Evolutionary conservation across 1,140 invertebrate genomes (phyloP).

Genomic region (Trichomalopsis sarcophagae): DNA sequence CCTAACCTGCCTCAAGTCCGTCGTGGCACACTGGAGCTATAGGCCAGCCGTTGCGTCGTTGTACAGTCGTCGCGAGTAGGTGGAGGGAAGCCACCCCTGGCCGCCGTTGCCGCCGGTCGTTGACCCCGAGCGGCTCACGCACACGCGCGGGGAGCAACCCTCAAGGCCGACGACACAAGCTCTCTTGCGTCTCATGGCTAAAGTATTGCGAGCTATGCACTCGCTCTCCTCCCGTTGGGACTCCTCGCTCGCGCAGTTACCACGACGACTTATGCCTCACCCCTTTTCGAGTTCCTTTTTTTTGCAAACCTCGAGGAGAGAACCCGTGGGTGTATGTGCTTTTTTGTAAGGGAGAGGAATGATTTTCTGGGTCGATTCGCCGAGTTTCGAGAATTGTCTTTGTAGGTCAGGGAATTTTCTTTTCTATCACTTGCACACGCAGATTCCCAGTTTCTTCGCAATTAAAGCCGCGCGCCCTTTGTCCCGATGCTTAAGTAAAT

Average conservation of each 20-base stretch:
- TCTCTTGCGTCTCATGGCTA: slow-evolving; percentile 23
- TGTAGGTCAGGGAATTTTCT: neutral
- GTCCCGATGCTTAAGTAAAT: no score
- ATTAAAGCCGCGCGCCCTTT: no score
- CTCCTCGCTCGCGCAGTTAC: neutral
- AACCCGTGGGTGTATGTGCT: no score
- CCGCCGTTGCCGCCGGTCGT: slow-evolving; percentile 41
- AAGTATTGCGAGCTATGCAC: slow-evolving; percentile 44
- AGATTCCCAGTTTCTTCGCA: no score
- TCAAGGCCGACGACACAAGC: slow-evolving; percentile 44
- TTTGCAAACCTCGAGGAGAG: neutral
- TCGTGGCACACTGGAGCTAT: neutral
- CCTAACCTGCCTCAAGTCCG: neutral
- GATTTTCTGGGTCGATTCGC: neutral
- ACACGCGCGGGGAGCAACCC: slow-evolving; percentile 31
- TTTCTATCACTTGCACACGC: no score
- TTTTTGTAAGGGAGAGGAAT: neutral
- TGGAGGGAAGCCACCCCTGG: slow-evolving; percentile 51
- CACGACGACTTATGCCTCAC: neutral
- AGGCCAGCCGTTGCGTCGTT: neutral
- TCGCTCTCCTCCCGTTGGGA: neutral
- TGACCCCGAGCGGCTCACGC: slow-evolving; percentile 39
- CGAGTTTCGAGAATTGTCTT: neutral
- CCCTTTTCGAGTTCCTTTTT: neutral
- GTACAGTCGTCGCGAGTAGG: neutral